Conservation (phyloP, 2,797 vertebrate genomes). For the Brachymystax lenok region DNA sequence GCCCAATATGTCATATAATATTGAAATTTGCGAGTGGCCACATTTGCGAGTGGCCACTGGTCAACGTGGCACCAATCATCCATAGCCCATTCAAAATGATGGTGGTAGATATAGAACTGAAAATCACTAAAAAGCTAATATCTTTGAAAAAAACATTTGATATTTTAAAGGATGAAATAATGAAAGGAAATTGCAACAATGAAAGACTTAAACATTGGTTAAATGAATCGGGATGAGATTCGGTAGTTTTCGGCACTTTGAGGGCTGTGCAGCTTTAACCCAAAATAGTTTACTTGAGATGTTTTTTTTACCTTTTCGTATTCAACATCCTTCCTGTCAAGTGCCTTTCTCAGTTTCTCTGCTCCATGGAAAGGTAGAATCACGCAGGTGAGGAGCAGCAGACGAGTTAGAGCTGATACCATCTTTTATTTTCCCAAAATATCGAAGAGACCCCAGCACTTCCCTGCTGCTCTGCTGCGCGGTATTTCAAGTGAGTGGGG, state of each 20-base stretch:
- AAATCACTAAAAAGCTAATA: too few relatives aligned
- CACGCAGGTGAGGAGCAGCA: slow-evolving; percentile 72
- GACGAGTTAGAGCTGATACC: slow-evolving; percentile 55
- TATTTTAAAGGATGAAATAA: not conserved
- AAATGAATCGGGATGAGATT: too few relatives aligned
- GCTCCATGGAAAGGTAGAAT: slow-evolving; percentile 65
- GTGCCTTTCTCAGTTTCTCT: slow-evolving; percentile 76
- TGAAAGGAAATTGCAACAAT: not conserved
- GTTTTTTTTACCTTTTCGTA: slow-evolving; percentile 73
- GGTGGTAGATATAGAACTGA: too few relatives aligned
- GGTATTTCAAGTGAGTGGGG: not conserved
- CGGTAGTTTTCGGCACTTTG: too few relatives aligned
- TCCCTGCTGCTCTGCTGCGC: not conserved
- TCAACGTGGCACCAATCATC: too few relatives aligned
- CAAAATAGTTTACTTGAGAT: not conserved
- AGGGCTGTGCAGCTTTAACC: too few relatives aligned
- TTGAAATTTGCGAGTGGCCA: too few relatives aligned
- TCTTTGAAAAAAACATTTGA: not conserved
- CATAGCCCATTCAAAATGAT: too few relatives aligned
- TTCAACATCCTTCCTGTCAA: slow-evolving; percentile 78
- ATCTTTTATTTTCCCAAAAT: slow-evolving; percentile 38
- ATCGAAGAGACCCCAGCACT: not conserved
- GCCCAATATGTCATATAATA: not conserved
- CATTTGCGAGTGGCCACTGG: too few relatives aligned
- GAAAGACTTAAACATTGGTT: too few relatives aligned